These are phyloP conservation scores for Camponotus fellah DNA, from an alignment of 2,888 invertebrate genomes.

Conservation along the genomic window DNA sequence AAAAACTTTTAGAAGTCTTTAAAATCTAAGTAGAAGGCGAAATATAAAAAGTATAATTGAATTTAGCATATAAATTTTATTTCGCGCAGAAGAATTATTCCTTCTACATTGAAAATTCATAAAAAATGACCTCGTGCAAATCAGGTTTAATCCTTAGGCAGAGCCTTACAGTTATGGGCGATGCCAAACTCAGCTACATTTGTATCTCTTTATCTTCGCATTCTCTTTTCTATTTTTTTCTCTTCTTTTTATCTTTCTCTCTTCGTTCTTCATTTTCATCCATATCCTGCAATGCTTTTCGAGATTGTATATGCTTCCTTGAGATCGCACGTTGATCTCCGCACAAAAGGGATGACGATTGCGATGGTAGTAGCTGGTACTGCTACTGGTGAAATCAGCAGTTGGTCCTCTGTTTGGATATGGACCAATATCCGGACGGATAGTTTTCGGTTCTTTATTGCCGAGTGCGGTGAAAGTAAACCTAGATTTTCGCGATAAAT, in stretches of 20 bases:
- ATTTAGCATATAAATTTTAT: constrained; percentile 10
- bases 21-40: background rate
- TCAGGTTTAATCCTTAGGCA: constrained; percentile 24
- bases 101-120: background rate
- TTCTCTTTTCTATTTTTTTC: constrained; percentile 3
- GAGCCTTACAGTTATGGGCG: too few relatives aligned
- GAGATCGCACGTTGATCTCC: constrained; percentile 38
- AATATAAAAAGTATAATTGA: background rate
- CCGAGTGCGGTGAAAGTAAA: constrained; percentile 41
- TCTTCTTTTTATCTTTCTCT: background rate
- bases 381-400: constrained; percentile 29
- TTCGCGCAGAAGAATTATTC: background rate
- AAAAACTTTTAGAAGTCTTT: background rate
- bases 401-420: constrained; percentile 53
- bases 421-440: constrained; percentile 56
- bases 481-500: constrained; percentile 53
- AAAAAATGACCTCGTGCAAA: constrained; percentile 33
- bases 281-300: constrained; percentile 15
- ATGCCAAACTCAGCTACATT: background rate
- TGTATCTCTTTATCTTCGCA: constrained; percentile 15
- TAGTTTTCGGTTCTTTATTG: constrained; percentile 57
- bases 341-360: constrained; percentile 23
- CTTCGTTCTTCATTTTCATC: constrained; percentile 24
- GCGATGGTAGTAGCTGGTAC: constrained; percentile 16
- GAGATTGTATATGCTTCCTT: constrained; percentile 22